These are phyloP conservation scores for Nothocercus julius DNA, from an alignment of 2,113 vertebrate species.

Conservation along the genomic window DNA sequence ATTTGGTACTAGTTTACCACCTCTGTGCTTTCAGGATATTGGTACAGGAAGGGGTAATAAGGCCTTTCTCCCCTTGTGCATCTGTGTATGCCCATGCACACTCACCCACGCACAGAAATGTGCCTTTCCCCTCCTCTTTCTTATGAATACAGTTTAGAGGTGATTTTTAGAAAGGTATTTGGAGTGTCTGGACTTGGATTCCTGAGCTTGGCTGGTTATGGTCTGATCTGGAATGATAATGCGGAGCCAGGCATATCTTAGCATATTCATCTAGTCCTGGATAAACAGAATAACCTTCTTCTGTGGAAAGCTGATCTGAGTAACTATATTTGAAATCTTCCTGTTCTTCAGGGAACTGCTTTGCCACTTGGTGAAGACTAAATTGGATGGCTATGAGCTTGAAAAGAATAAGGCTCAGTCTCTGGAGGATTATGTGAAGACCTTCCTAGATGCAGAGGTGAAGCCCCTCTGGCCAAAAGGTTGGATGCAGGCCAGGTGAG, in stretches of 20 bases:
- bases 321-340: constrained; percentile 47
- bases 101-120: neutral
- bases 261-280: constrained; percentile 13
- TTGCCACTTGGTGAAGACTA: constrained; percentile 83
- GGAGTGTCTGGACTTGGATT: neutral
- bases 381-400: constrained; percentile 82
- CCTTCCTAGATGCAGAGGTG: constrained; percentile 87
- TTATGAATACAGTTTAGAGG: neutral
- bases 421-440: constrained; percentile 89
- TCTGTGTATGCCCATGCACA: neutral
- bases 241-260: neutral
- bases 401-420: constrained; percentile 80
- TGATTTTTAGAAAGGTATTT: neutral
- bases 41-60: neutral
- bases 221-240: neutral
- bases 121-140: neutral
- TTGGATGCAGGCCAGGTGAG: constrained; percentile 97
- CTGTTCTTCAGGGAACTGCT: constrained; percentile 84
- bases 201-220: neutral
- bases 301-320: neutral
- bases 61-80: neutral
- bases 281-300: neutral
- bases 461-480: constrained; percentile 96
- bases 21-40: neutral
- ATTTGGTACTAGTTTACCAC: neutral